These are phyloP conservation scores for Alouatta palliata DNA, from an alignment of 2,113 vertebrate species.

Conservation along the genomic window DNA sequence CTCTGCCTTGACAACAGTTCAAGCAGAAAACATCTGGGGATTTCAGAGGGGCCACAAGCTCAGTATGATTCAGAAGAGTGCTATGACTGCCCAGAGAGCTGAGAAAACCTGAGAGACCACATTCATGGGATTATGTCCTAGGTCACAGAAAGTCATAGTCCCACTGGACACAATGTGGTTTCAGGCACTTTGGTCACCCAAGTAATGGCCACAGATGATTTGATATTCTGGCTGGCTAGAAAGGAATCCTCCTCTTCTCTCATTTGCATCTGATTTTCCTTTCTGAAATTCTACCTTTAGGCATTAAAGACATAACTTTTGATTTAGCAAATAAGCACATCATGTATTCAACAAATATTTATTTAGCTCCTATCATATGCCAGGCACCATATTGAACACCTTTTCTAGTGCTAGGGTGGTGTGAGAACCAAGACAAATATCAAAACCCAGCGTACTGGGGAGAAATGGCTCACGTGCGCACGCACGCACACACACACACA, in stretches of 20 bases:
- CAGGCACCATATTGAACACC: background rate
- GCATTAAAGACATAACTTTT: background rate
- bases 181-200: background rate
- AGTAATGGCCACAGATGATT: background rate
- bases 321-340: slow-evolving; percentile 27
- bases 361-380: background rate
- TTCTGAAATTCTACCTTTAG: background rate
- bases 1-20: background rate
- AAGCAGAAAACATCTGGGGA: background rate
- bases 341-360: background rate
- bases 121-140: background rate
- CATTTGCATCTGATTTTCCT: slow-evolving; percentile 10
- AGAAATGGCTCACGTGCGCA: background rate
- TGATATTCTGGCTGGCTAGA: background rate
- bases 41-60: background rate
- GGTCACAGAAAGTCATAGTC: background rate
- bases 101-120: background rate
- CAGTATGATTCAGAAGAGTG: background rate
- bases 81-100: background rate
- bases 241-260: background rate
- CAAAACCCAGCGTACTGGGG: too few relatives aligned
- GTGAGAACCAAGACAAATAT: background rate
- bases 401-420: background rate
- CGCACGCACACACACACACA: background rate
- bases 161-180: background rate